These are phyloP conservation scores for Diadegma fenestrale DNA, from an alignment of 2,888 invertebrate genomes.

Conservation along the genomic window DNA sequence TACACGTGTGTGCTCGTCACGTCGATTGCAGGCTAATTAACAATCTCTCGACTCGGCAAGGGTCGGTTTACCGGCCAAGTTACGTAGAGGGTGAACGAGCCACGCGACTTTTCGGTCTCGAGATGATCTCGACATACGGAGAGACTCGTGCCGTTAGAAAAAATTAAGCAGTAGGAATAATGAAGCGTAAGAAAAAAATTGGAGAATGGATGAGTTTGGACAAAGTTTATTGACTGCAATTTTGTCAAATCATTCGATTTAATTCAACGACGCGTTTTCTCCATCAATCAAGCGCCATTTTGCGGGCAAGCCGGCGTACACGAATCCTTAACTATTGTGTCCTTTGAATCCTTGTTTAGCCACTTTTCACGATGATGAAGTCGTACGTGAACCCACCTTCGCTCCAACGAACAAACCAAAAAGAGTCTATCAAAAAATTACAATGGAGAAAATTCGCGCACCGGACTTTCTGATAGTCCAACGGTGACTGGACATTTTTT, in stretches of 20 bases:
- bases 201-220: slow-evolving; percentile 21
- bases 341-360: slow-evolving; percentile 22
- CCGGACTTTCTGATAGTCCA: slow-evolving; percentile 67
- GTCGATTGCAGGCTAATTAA: slow-evolving; percentile 63
- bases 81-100: slow-evolving; percentile 38
- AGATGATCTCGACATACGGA: slow-evolving; percentile 47
- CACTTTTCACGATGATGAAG: slow-evolving; percentile 51
- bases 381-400: slow-evolving; percentile 17
- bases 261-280: slow-evolving; percentile 59
- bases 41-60: slow-evolving; percentile 42
- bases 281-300: slow-evolving; percentile 65
- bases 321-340: slow-evolving; percentile 14
- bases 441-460: slow-evolving; percentile 61
- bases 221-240: slow-evolving; percentile 15
- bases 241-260: slow-evolving; percentile 69
- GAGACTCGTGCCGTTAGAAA: slow-evolving; percentile 44
- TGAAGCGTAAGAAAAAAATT: background rate
- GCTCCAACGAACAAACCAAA: slow-evolving; percentile 20
- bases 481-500: slow-evolving; percentile 71
- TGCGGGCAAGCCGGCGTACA: slow-evolving; percentile 12
- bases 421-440: slow-evolving; percentile 63
- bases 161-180: slow-evolving; percentile 7
- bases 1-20: slow-evolving; percentile 19
- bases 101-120: slow-evolving; percentile 47
- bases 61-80: slow-evolving; percentile 7